phyloP scores from a whole-genome alignment of 2,113 vertebrate species.

The Benitochromis conjunctus region DNA sequence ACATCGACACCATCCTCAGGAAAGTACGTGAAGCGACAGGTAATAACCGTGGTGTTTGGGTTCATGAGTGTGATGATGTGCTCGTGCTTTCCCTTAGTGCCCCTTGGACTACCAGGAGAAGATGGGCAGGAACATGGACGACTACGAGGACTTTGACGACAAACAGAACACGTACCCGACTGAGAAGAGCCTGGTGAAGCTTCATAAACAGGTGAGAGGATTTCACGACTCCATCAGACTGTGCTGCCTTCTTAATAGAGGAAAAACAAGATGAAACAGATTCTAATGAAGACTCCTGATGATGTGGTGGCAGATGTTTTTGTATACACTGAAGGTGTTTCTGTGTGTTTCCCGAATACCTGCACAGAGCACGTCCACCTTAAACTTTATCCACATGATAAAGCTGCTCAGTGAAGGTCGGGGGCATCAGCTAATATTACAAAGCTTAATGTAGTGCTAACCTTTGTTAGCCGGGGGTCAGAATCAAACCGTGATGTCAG shows the following conservation, averaged over 20 bases:
- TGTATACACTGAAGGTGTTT: background rate
- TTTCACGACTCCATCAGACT: background rate
- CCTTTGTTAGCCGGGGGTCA: background rate
- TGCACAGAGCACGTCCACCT: background rate
- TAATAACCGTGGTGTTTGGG: background rate
- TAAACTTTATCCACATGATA: background rate
- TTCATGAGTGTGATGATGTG: background rate
- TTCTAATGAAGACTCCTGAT: background rate
- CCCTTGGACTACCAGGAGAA: conserved; percentile 94
- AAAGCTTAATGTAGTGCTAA: background rate
- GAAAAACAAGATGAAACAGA: background rate
- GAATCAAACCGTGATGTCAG: background rate
- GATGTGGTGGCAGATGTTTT: background rate
- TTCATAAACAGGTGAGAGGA: conserved; percentile 88
- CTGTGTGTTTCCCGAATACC: background rate
- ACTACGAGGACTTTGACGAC: conserved; percentile 98
- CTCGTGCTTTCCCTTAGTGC: conserved; percentile 72
- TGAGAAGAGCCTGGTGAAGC: conserved; percentile 90
- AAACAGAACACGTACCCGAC: conserved; percentile 88
- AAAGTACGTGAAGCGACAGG: conserved; percentile 75
- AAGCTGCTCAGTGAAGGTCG: background rate
- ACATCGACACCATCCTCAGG: conserved; percentile 90
- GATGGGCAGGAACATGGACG: conserved; percentile 98
- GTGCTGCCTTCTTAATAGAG: background rate
- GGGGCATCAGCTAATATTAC: background rate